Conservation (phyloP, 1,140 invertebrate genomes). For the Drosophila bocki region DNA sequence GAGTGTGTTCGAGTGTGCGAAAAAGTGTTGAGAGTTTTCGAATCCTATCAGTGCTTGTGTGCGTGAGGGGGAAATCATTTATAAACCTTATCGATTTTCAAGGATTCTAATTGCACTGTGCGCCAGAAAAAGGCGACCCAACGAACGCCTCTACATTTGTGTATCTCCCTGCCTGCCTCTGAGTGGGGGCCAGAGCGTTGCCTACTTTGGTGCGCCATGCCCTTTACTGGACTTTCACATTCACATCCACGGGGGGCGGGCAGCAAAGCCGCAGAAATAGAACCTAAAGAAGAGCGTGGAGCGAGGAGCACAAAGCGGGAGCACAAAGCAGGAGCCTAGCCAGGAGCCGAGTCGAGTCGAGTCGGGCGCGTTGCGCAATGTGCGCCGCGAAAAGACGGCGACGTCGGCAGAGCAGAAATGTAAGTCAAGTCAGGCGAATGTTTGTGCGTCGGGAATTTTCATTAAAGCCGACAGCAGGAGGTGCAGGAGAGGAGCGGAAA, state of each 20-base stretch:
- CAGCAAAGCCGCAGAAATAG: slow-evolving; percentile 45
- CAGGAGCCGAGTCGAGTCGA: slow-evolving; percentile 33
- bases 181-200: slow-evolving; percentile 36
- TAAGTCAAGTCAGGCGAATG: slow-evolving; percentile 60
- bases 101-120: slow-evolving; percentile 17
- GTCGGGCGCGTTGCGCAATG: slow-evolving; percentile 73
- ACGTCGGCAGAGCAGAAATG: slow-evolving; percentile 60
- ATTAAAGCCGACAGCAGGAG: slow-evolving; percentile 19
- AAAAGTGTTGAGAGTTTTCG: slow-evolving; percentile 11
- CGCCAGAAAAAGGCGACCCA: background rate
- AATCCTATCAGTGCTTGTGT: slow-evolving; percentile 1
- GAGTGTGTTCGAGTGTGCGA: slow-evolving; percentile 9
- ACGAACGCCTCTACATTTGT: slow-evolving; percentile 10
- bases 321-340: slow-evolving; percentile 25
- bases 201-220: slow-evolving; percentile 70
- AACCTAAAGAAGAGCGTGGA: slow-evolving; percentile 11
- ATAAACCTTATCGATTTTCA: slow-evolving; percentile 19
- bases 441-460: slow-evolving; percentile 32
- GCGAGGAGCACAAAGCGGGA: slow-evolving; percentile 6
- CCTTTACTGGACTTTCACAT: slow-evolving; percentile 40
- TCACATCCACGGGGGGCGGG: slow-evolving; percentile 10
- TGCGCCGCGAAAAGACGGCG: slow-evolving; percentile 54
- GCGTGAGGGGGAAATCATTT: background rate
- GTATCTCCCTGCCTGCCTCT: slow-evolving; percentile 14
- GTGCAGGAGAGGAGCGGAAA: slow-evolving; percentile 17